Evolutionary conservation across 2,888 invertebrate species (phyloP).

Genomic region (Nephrotoma appendiculata): DNA sequence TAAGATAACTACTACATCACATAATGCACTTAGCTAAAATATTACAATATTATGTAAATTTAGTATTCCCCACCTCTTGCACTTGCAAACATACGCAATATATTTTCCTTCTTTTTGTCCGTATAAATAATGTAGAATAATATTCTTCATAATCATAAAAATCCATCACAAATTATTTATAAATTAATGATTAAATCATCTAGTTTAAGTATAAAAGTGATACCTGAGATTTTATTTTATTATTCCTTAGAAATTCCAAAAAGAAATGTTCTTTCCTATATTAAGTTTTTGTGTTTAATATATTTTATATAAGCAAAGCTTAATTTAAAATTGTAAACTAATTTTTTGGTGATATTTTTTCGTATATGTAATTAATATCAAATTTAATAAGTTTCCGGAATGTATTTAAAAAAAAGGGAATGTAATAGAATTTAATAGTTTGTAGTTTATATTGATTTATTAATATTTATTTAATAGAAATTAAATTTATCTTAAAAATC

Average conservation of each 20-base stretch:
- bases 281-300: not conserved
- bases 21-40: not conserved
- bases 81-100: not conserved
- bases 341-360: not conserved
- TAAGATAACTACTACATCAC: not conserved
- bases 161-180: not conserved
- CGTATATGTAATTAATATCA: not conserved
- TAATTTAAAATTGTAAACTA: not conserved
- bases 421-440: not conserved
- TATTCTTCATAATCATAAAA: not conserved
- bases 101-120: not conserved
- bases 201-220: not conserved
- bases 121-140: not conserved
- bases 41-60: not conserved
- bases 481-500: too few species aligned
- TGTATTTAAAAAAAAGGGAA: not conserved
- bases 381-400: not conserved
- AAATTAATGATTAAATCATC: not conserved
- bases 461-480: not conserved
- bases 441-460: not conserved
- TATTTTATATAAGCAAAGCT: not conserved
- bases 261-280: not conserved
- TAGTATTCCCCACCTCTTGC: not conserved
- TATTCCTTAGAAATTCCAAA: not conserved
- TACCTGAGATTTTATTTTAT: not conserved